Evolutionary conservation across 1,140 invertebrate genomes (phyloP), one percentile per base, ranked within the genome.

Genomic region (Drosophila tropicalis): DNA sequence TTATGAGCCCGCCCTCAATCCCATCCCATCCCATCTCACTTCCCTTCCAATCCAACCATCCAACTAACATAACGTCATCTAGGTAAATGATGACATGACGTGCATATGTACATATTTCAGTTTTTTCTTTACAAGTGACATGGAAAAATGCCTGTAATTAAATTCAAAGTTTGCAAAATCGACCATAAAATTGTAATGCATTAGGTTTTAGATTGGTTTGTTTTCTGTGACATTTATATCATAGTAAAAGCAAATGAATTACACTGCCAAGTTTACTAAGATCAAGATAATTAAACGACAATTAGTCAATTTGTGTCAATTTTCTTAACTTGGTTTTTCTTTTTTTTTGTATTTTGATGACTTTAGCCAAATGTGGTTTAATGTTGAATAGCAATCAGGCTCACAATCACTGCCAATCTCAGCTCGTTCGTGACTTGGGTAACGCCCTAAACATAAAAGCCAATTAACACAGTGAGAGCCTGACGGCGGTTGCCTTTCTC

Each of bases 1-100:
- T 81, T 81, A 79, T 67, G 60, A 61, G 62, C 58, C 72, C 62
- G 29, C 36, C 62, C 71, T 39, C 29, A 29, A 9, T 34, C 12
- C 13, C 5, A 10, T 12, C 40, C 40, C n/a, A n/a, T n/a, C n/a
- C n/a, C n/a, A n/a, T n/a, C n/a, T 13, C 13, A 3, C 12, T 13
- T 13, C 3, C n/a, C n/a, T 13, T 5, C 5, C n/a, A 12, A 15
- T 41, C 40, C 13, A 47, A 13, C 44, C 44, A 6, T 47, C 9
- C 44, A 22, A 1, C 17, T 15, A 51, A 51, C 7, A 51, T 15
- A 51, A 51, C 6, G 44, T 51, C 13, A 51, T 51, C 17, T 19
- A 22, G 44, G 17, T 51, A 22, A 51, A 22, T 39, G 36, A 39
- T 39, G 36, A 39, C 36, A 51, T 51, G 17, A 22, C 13, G 7